Evolutionary conservation across 2,797 vertebrate genomes (phyloP).

Genomic region (Gymnothorax reevesii): DNA sequence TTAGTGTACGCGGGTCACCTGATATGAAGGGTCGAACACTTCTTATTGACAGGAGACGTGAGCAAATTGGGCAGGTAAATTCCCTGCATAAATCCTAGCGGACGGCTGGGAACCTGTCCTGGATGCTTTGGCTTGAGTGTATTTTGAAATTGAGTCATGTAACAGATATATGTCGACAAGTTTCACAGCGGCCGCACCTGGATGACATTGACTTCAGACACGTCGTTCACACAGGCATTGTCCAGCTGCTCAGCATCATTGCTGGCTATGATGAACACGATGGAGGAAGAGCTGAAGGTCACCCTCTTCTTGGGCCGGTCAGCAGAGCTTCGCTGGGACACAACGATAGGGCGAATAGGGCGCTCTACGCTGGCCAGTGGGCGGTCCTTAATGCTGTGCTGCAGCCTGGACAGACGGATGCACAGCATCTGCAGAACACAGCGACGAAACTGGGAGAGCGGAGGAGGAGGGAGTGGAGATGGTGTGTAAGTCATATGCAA

Average conservation of each 20-base stretch:
- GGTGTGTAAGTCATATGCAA: slow-evolving; percentile 20
- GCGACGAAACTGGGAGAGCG: slow-evolving; percentile 77
- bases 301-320: slow-evolving; percentile 89
- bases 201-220: slow-evolving; percentile 74
- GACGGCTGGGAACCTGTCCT: neutral
- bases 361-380: slow-evolving; percentile 67
- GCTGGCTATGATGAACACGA: slow-evolving; percentile 89
- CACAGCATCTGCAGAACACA: slow-evolving; percentile 84
- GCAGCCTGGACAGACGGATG: slow-evolving; percentile 75
- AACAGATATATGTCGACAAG: neutral
- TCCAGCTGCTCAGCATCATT: slow-evolving; percentile 76
- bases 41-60: neutral
- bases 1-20: neutral
- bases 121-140: slow-evolving; percentile 50
- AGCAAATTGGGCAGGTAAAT: neutral
- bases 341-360: slow-evolving; percentile 80
- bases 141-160: slow-evolving; percentile 33
- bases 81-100: slow-evolving; percentile 1
- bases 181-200: slow-evolving; percentile 83
- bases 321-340: slow-evolving; percentile 69
- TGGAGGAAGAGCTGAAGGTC: slow-evolving; percentile 89
- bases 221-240: slow-evolving; percentile 59
- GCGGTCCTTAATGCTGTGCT: slow-evolving; percentile 72
- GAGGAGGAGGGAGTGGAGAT: slow-evolving; percentile 32
- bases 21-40: neutral